Percentiles rank a stretch among this genome's conserved stretches.
Evolutionary conservation across 1,140 invertebrate species (phyloP).

Genomic region (Solenopsis fugax): DNA sequence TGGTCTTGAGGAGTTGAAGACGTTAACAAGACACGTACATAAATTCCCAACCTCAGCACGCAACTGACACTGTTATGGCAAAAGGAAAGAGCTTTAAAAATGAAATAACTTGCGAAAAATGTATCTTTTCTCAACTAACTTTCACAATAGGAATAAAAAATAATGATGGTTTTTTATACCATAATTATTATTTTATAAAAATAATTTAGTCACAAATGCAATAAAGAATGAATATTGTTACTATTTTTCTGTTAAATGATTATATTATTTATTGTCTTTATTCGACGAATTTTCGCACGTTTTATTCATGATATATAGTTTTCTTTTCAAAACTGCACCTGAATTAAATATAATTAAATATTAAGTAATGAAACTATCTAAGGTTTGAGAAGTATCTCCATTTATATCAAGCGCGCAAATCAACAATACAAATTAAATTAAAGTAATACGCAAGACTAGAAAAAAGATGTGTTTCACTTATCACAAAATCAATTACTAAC

Average conservation of each 20-base stretch:
- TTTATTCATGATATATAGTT: not conserved
- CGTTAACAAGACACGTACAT: not conserved
- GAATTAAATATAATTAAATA: not conserved
- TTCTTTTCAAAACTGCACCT: not conserved
- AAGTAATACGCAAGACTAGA: not conserved
- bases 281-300: not conserved
- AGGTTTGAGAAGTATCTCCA: not conserved
- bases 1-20: not conserved
- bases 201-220: not conserved
- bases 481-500: not conserved
- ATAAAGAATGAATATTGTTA: not conserved
- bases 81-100: not conserved
- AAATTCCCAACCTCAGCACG: not conserved
- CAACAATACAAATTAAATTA: not conserved
- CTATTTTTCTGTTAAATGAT: not conserved
- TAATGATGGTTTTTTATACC: not conserved
- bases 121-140: not conserved
- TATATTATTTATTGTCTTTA: not conserved
- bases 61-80: not conserved
- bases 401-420: not conserved
- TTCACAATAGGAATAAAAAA: not conserved
- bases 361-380: not conserved
- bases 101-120: slow-evolving; percentile 5
- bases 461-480: not conserved
- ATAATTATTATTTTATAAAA: not conserved